Percentiles rank a stretch among this genome's conserved stretches.
Evolutionary conservation across 2,888 invertebrate species (phyloP).

Genomic region (Heteropelma amictum): DNA sequence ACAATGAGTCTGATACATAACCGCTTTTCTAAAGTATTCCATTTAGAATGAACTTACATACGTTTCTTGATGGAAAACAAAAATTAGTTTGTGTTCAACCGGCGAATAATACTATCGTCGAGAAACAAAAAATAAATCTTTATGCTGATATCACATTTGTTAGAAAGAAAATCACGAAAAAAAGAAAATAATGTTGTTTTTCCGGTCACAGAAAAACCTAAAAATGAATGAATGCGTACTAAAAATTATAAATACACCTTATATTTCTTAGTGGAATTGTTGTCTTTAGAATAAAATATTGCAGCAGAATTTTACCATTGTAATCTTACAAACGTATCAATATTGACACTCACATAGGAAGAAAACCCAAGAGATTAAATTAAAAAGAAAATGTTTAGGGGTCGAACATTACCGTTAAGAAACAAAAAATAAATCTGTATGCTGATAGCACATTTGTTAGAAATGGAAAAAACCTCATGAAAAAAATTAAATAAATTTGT

Average conservation of each 20-base stretch:
- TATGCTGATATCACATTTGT: constrained; percentile 14
- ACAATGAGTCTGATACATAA: constrained; percentile 4
- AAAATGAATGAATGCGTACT: constrained; percentile 20
- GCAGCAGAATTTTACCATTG: constrained; percentile 25
- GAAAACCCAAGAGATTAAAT: constrained; percentile 10
- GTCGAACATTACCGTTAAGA: constrained; percentile 14
- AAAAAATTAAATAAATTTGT: neutral
- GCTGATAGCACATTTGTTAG: constrained; percentile 10
- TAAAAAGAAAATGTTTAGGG: constrained; percentile 17
- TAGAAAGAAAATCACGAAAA: neutral
- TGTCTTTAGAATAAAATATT: constrained; percentile 31
- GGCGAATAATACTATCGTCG: constrained; percentile 7
- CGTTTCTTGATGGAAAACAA: neutral
- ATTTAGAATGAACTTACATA: constrained; percentile 7
- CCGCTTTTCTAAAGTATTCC: constrained; percentile 12
- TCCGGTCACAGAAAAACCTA: constrained; percentile 15
- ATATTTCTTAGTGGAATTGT: constrained; percentile 11
- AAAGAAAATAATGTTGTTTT: neutral
- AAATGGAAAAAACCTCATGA: constrained; percentile 5
- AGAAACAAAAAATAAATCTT: constrained; percentile 25
- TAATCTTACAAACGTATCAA: constrained; percentile 14
- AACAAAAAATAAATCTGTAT: constrained; percentile 21
- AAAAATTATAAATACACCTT: constrained; percentile 10
- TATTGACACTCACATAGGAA: constrained; percentile 16
- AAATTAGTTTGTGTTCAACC: neutral